Evolutionary conservation across 2,797 vertebrate genomes (phyloP).

Genomic region (Leptatherina wallacei): DNA sequence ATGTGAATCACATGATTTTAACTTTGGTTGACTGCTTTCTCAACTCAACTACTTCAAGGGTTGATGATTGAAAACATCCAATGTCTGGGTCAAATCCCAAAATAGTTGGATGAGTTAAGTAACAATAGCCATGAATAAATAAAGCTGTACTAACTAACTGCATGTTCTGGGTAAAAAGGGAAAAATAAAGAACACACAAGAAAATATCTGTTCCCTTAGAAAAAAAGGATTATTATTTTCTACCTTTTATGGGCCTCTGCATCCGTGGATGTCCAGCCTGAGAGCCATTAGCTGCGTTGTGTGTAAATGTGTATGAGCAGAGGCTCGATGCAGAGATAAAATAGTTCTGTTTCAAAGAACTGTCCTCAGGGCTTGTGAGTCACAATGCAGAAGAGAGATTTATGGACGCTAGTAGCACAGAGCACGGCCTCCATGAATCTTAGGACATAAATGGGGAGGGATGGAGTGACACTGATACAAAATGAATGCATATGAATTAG

Average conservation of each 20-base stretch:
- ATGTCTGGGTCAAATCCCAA: neutral
- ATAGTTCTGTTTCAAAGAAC: constrained; percentile 55
- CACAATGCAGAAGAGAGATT: constrained; percentile 67
- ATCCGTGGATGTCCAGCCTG: constrained; percentile 55
- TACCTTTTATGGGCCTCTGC: constrained; percentile 39
- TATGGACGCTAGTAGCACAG: constrained; percentile 59
- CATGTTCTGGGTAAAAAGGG: neutral
- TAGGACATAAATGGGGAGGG: constrained; percentile 57
- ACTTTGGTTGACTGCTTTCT: neutral
- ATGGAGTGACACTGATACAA: constrained; percentile 54
- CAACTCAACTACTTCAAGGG: neutral
- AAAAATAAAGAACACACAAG: neutral
- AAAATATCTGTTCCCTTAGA: constrained; percentile 26
- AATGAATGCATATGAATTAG: constrained; percentile 30
- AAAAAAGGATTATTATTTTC: constrained; percentile 38
- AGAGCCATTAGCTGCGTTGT: constrained; percentile 69
- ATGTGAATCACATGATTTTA: neutral
- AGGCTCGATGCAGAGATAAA: constrained; percentile 63
- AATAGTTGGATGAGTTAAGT: neutral
- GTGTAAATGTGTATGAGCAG: constrained; percentile 64
- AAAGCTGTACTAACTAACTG: neutral
- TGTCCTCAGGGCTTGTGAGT: constrained; percentile 65
- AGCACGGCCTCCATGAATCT: constrained; percentile 47
- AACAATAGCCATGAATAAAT: constrained; percentile 2
- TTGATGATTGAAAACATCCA: neutral